Conservation (phyloP, 2,888 invertebrate species). For the Leptarthrus brevirostris region DNA sequence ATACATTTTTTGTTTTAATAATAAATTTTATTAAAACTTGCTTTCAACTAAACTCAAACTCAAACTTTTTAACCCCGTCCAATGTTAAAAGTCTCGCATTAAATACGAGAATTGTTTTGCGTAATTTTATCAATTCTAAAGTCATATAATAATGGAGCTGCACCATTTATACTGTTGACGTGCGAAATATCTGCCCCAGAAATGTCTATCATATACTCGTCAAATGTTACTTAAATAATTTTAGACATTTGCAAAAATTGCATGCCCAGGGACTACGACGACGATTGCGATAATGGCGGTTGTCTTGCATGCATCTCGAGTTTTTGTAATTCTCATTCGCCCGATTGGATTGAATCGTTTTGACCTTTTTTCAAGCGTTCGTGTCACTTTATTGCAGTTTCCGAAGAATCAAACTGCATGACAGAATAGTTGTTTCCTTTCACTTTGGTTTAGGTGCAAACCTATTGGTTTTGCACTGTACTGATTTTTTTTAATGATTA, state of each 20-base stretch:
- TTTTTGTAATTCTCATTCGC: neutral
- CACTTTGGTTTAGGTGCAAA: too few species aligned
- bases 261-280: neutral
- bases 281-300: neutral
- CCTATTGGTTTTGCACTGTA: too few species aligned
- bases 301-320: neutral
- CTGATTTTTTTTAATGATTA: too few species aligned
- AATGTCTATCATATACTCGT: slow-evolving; percentile 26
- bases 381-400: too few species aligned
- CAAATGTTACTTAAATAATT: neutral
- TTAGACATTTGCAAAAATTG: slow-evolving; percentile 21
- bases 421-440: too few species aligned
- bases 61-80: too few species aligned
- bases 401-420: too few species aligned
- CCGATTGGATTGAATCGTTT: neutral
- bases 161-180: slow-evolving; percentile 4
- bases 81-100: too few species aligned
- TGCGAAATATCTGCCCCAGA: slow-evolving; percentile 24
- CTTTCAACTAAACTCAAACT: too few species aligned
- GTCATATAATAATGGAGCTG: neutral
- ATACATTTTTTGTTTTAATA: too few species aligned
- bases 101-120: slow-evolving; percentile 5
- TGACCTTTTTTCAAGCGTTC: neutral
- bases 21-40: too few species aligned
- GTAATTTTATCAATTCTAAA: neutral